Percentiles rank a stretch among this genome's conserved stretches.
phyloP scores from a whole-genome alignment of 2,888 invertebrate species.

The Orgyia antiqua region DNA sequence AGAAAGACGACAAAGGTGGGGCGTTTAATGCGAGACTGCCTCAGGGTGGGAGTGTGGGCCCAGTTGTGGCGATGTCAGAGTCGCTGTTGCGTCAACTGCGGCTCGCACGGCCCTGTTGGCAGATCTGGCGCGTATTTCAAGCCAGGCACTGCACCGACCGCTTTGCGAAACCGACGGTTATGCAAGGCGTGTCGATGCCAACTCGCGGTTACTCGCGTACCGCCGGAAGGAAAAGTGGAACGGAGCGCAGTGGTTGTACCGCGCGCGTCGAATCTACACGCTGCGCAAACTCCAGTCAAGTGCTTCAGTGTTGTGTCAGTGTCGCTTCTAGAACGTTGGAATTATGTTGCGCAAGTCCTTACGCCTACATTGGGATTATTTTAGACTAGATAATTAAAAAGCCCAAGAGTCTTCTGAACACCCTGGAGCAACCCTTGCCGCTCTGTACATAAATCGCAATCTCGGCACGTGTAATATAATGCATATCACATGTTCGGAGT shows the following conservation, averaged over 20 bases:
- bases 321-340: conserved; percentile 71
- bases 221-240: conserved; percentile 78
- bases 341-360: conserved; percentile 73
- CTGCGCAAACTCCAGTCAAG: conserved; percentile 63
- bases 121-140: conserved; percentile 69
- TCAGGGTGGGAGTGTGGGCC: conserved; percentile 25
- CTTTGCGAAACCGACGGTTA: conserved; percentile 77
- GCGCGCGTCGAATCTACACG: conserved; percentile 72
- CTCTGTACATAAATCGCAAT: conserved; percentile 34
- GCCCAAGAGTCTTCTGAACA: conserved; percentile 43
- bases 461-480: conserved; percentile 42
- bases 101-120: conserved; percentile 52
- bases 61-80: conserved; percentile 19
- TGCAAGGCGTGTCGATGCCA: conserved; percentile 72
- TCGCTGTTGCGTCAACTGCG: conserved; percentile 49
- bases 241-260: conserved; percentile 71
- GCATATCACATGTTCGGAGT: conserved; percentile 42
- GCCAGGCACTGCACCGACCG: conserved; percentile 58
- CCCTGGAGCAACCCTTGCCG: conserved; percentile 36
- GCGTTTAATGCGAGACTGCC: conserved; percentile 37
- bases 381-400: conserved; percentile 62
- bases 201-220: conserved; percentile 62
- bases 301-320: conserved; percentile 72
- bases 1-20: conserved; percentile 47
- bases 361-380: conserved; percentile 70